A percentile compares a stretch with the other conserved stretches of the same genome.
These are phyloP conservation scores for Chloroclysta siterata DNA, from an alignment of 2,888 invertebrate species.

Conservation along the genomic window DNA sequence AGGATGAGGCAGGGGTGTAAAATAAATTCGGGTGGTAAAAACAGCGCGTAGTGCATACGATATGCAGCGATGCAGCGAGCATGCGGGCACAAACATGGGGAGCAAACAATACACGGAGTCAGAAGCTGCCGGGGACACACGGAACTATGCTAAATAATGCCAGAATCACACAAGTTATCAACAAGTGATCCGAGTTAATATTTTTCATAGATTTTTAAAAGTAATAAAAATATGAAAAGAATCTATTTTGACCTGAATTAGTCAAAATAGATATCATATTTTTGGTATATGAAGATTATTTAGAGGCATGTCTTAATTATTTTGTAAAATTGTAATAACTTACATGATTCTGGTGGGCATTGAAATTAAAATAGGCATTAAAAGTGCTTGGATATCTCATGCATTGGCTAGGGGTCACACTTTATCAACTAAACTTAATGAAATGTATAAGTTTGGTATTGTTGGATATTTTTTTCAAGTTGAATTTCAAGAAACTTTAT, in stretches of 20 bases:
- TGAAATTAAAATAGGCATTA: slow-evolving; percentile 45
- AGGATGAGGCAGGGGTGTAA: slow-evolving; percentile 1
- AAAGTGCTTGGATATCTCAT: slow-evolving; percentile 57
- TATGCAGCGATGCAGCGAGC: slow-evolving; percentile 65
- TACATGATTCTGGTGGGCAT: slow-evolving; percentile 36
- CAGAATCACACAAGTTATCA: slow-evolving; percentile 32
- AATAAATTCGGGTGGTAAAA: slow-evolving; percentile 55
- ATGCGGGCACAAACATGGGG: slow-evolving; percentile 77
- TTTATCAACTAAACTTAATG: slow-evolving; percentile 25
- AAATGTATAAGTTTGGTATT: background rate
- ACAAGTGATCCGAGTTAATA: background rate
- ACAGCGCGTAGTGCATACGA: slow-evolving; percentile 65
- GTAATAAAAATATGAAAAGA: no score
- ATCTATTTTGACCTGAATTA: no score
- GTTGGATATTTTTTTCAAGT: no score
- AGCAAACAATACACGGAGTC: slow-evolving; percentile 69
- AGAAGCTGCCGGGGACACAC: slow-evolving; percentile 62
- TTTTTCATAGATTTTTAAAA: no score
- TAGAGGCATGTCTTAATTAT: no score
- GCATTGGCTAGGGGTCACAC: slow-evolving; percentile 69
- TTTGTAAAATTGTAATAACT: background rate
- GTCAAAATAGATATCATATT: no score
- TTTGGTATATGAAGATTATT: no score
- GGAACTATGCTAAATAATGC: slow-evolving; percentile 40
- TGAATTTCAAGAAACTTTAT: no score